These are phyloP conservation scores for Pleuronectes platessa DNA, from an alignment of 2,113 vertebrate species.

Conservation along the genomic window DNA sequence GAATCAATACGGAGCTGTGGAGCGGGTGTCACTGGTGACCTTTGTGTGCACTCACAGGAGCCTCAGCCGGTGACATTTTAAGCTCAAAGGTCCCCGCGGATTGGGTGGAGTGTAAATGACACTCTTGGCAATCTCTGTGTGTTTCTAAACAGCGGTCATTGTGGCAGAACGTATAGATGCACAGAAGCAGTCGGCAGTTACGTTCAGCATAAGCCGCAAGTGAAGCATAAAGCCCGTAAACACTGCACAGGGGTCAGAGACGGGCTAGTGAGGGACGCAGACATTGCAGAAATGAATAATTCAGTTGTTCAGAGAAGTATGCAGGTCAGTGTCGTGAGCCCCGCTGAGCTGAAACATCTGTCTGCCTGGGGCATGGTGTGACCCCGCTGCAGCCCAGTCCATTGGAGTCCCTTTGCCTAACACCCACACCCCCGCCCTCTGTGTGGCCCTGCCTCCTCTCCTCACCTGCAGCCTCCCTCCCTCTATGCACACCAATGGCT, in stretches of 20 bases:
- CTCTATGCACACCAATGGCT: slow-evolving; percentile 33
- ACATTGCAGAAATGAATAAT: slow-evolving; percentile 58
- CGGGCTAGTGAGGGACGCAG: slow-evolving; percentile 19
- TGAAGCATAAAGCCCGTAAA: neutral
- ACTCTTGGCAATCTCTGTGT: slow-evolving; percentile 49
- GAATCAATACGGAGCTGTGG: slow-evolving; percentile 77
- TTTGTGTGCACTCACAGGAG: slow-evolving; percentile 70
- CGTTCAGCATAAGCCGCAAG: neutral
- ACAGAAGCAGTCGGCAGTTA: neutral
- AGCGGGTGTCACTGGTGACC: slow-evolving; percentile 77
- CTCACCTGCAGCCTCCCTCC: slow-evolving; percentile 54
- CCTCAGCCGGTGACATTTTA: slow-evolving; percentile 76
- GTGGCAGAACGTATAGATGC: slow-evolving; percentile 14
- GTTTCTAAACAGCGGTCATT: slow-evolving; percentile 43
- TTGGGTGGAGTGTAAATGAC: slow-evolving; percentile 63
- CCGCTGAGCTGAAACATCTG: slow-evolving; percentile 73
- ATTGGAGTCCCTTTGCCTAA: neutral
- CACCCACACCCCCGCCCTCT: neutral
- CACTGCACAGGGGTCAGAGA: slow-evolving; percentile 1
- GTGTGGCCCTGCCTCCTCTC: slow-evolving; percentile 28
- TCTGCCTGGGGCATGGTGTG: slow-evolving; percentile 44
- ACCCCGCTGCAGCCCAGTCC: slow-evolving; percentile 42
- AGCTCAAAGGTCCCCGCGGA: slow-evolving; percentile 65
- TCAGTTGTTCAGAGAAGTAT: slow-evolving; percentile 37
- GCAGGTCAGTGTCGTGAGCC: slow-evolving; percentile 37